Percentiles rank a stretch among this genome's conserved stretches.
phyloP scores from a whole-genome alignment of 2,888 invertebrate species.

The Cosmia pyralina region DNA sequence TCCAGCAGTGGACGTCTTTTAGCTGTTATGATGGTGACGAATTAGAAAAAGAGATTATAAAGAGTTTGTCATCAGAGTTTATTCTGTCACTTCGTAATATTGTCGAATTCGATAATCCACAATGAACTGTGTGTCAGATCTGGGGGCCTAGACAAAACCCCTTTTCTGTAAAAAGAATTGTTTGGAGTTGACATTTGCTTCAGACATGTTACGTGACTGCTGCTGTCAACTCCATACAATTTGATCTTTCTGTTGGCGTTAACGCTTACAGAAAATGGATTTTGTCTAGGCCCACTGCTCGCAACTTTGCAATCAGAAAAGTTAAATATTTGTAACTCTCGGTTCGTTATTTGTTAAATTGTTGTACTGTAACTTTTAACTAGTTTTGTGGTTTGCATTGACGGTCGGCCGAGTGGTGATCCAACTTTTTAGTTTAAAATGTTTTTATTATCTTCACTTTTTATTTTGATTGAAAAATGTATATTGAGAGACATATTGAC shows the following conservation, averaged over 20 bases:
- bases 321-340: conserved; percentile 46
- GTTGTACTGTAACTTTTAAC: conserved; percentile 53
- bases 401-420: conserved; percentile 20
- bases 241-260: no score
- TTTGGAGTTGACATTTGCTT: no score
- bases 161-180: no score
- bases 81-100: neutral
- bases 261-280: no score
- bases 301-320: conserved; percentile 39
- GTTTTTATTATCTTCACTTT: neutral
- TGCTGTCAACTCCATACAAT: no score
- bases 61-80: neutral
- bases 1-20: neutral
- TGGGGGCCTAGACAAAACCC: no score
- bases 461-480: neutral
- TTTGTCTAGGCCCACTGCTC: no score
- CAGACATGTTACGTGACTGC: no score
- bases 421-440: conserved; percentile 18
- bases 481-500: neutral
- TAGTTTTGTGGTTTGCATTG: conserved; percentile 51
- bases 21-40: neutral
- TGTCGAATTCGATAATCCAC: neutral
- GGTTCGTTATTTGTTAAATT: conserved; percentile 54
- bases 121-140: conserved; percentile 4
- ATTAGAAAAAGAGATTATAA: neutral